Evolutionary conservation across 2,797 vertebrate genomes (phyloP).

Genomic region (Antennarius maculatus): DNA sequence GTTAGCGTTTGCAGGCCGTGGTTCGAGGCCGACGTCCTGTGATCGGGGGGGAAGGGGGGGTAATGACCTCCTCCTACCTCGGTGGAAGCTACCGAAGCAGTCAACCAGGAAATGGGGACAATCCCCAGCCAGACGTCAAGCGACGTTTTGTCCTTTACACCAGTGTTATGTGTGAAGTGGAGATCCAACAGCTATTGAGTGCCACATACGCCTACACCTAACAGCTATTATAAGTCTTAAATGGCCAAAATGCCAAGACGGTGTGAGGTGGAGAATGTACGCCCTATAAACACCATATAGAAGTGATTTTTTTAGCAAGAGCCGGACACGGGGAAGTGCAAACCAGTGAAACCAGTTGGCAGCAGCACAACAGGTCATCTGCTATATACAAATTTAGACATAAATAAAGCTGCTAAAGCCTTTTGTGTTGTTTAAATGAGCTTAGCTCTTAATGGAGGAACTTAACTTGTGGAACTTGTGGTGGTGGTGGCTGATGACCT

Average conservation of each 20-base stretch:
- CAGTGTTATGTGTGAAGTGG: slow-evolving; percentile 71
- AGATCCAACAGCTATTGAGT: slow-evolving; percentile 66
- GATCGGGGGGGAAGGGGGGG: slow-evolving; percentile 60
- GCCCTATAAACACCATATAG: no score
- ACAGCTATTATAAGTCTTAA: slow-evolving; percentile 38
- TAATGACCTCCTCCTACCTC: slow-evolving; percentile 63
- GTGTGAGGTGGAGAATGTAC: neutral
- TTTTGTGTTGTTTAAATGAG: no score
- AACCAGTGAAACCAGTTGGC: neutral
- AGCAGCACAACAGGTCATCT: neutral
- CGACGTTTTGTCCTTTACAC: slow-evolving; percentile 66
- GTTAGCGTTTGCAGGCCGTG: slow-evolving; percentile 72
- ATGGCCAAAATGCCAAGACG: slow-evolving; percentile 17
- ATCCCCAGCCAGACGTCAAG: slow-evolving; percentile 66
- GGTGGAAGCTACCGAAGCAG: slow-evolving; percentile 58
- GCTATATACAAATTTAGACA: no score
- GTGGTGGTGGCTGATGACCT: no score
- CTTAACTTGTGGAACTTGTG: no score
- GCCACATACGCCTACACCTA: slow-evolving; percentile 50
- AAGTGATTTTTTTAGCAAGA: neutral
- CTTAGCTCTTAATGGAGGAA: no score
- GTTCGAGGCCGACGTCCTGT: slow-evolving; percentile 70
- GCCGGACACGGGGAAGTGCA: neutral
- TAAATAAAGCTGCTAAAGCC: no score
- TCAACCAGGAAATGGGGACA: slow-evolving; percentile 83